These are phyloP conservation scores for Sebastes taczanowskii DNA, from an alignment of 2,797 vertebrate genomes.

Conservation along the genomic window DNA sequence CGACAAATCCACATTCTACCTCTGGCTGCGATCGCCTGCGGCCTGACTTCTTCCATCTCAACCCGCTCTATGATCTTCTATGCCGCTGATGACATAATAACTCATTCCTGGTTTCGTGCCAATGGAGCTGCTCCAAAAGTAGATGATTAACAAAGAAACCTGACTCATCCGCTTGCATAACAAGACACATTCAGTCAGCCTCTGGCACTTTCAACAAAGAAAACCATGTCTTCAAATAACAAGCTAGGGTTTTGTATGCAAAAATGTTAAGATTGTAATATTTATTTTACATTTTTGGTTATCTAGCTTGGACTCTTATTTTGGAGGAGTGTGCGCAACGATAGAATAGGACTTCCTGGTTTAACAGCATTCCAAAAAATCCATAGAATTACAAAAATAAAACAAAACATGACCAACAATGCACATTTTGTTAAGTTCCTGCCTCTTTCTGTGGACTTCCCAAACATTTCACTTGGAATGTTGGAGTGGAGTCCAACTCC, in stretches of 20 bases:
- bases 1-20: constrained; percentile 23
- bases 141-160: constrained; percentile 14
- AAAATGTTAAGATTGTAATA: not conserved
- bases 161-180: constrained; percentile 7
- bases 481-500: not conserved
- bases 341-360: not conserved
- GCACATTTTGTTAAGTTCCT: not conserved
- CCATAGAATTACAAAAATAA: not conserved
- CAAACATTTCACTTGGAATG: not conserved
- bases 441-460: not conserved
- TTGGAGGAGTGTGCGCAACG: not conserved
- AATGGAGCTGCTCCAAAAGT: constrained; percentile 12
- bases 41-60: constrained; percentile 5
- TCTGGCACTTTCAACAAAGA: constrained; percentile 4
- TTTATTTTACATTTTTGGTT: not conserved
- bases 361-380: not conserved
- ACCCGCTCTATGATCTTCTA: not conserved
- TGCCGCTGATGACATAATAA: constrained; percentile 8
- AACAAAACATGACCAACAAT: not conserved
- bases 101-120: not conserved
- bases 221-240: not conserved
- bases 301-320: not conserved
- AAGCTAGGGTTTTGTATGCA: not conserved
- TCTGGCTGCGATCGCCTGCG: not conserved
- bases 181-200: not conserved